phyloP scores from a whole-genome alignment of 2,113 vertebrate species.

The Osmerus mordax region DNA sequence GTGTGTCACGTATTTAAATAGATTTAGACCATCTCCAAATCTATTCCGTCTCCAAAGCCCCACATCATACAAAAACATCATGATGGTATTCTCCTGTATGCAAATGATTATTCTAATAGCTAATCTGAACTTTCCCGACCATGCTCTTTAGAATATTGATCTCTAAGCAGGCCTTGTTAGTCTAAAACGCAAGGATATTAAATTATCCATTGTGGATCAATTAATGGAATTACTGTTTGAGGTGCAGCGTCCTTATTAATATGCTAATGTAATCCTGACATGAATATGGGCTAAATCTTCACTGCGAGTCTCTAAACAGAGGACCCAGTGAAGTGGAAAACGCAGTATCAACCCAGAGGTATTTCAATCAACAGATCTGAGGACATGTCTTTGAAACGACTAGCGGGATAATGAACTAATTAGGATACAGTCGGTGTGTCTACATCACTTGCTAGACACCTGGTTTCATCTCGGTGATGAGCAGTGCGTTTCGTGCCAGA shows the following conservation, averaged over 20 bases:
- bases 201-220: constrained; percentile 40
- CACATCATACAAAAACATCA: no score
- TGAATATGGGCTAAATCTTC: constrained; percentile 11
- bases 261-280: constrained; percentile 38
- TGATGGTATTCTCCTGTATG: no score
- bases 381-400: constrained; percentile 33
- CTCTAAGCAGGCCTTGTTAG: not conserved
- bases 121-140: not conserved
- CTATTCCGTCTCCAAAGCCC: no score
- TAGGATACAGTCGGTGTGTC: constrained; percentile 38
- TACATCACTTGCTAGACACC: constrained; percentile 22
- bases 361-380: constrained; percentile 37
- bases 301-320: not conserved
- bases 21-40: no score
- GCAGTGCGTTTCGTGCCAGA: no score
- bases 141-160: not conserved
- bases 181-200: constrained; percentile 24
- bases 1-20: no score
- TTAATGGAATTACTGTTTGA: constrained; percentile 39
- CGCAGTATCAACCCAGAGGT: constrained; percentile 31
- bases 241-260: constrained; percentile 33
- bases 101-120: not conserved
- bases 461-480: no score
- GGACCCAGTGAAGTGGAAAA: constrained; percentile 35
- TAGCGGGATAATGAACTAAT: constrained; percentile 49